phyloP scores from a whole-genome alignment of 2,113 vertebrate genomes.

The Pelecanus crispus region DNA sequence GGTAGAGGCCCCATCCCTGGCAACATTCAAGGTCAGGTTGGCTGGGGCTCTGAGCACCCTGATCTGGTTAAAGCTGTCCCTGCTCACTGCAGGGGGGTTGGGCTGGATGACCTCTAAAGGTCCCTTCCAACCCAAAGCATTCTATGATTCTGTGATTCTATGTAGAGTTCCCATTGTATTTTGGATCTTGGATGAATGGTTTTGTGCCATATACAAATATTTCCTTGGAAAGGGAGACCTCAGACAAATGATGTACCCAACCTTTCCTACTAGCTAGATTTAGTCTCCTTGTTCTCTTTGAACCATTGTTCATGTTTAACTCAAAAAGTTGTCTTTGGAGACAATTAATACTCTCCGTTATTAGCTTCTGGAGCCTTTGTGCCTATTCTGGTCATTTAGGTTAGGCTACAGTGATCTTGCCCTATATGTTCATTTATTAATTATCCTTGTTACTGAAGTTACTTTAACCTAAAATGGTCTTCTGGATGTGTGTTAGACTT shows the following conservation, averaged over 20 bases:
- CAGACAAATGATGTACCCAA: not conserved
- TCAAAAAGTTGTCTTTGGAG: not conserved
- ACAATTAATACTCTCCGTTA: not conserved
- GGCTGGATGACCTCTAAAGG: not conserved
- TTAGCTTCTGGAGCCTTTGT: not conserved
- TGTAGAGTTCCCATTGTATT: not conserved
- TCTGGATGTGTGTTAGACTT: not conserved
- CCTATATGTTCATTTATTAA: not conserved
- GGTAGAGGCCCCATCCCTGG: not conserved
- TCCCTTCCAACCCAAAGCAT: not conserved
- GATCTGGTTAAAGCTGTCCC: too few relatives aligned
- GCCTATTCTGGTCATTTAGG: not conserved
- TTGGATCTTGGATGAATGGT: not conserved
- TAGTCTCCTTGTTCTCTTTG: not conserved
- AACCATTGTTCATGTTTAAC: fast-evolving
- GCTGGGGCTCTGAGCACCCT: too few relatives aligned
- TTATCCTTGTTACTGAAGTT: not conserved
- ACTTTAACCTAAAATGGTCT: not conserved
- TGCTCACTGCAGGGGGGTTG: fast-evolving
- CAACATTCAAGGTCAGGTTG: too few relatives aligned
- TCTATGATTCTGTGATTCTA: not conserved
- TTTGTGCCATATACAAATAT: not conserved
- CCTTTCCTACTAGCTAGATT: not conserved
- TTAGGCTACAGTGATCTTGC: not conserved
- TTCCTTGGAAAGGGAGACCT: not conserved